phyloP scores from a whole-genome alignment of 1,140 invertebrate species.

The Bombus soroeensis region DNA sequence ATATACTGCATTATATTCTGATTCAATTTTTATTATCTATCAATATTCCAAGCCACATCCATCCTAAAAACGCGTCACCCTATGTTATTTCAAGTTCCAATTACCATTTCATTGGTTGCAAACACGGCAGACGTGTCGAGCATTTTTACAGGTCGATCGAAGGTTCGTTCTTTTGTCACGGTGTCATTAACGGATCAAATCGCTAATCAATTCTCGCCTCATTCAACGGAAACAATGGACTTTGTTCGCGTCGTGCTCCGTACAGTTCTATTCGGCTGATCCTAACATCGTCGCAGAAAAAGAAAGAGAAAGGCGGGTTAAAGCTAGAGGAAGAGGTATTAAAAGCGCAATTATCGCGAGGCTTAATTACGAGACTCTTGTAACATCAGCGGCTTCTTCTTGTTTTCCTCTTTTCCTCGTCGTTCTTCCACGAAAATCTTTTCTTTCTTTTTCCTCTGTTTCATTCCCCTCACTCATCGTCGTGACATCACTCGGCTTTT shows the following conservation, averaged over 20 bases:
- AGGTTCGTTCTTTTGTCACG: not conserved
- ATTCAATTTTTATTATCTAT: not conserved
- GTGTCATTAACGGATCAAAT: conserved; percentile 55
- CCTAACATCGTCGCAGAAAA: conserved; percentile 26
- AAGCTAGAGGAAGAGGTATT: conserved; percentile 43
- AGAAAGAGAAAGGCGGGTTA: not conserved
- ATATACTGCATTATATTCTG: not conserved
- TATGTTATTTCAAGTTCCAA: conserved; percentile 7
- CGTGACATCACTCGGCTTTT: conserved; percentile 13
- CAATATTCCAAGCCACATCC: not conserved
- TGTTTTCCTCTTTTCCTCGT: not conserved
- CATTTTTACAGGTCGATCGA: conserved; percentile 19
- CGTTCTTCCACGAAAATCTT: conserved; percentile 33
- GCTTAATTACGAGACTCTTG: conserved; percentile 64
- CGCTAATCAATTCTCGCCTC: conserved; percentile 54
- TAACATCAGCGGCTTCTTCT: conserved; percentile 57
- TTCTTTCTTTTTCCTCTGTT: not conserved
- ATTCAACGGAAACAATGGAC: conserved; percentile 50
- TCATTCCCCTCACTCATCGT: not conserved
- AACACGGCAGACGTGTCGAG: conserved; percentile 2
- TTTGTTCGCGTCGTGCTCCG: conserved; percentile 31
- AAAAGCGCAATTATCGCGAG: conserved; percentile 63
- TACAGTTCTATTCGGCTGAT: conserved; percentile 24
- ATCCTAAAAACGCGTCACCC: not conserved
- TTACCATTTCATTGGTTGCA: conserved; percentile 15